phyloP scores from a whole-genome alignment of 2,113 vertebrate species.

The Pyrgilauda ruficollis region DNA sequence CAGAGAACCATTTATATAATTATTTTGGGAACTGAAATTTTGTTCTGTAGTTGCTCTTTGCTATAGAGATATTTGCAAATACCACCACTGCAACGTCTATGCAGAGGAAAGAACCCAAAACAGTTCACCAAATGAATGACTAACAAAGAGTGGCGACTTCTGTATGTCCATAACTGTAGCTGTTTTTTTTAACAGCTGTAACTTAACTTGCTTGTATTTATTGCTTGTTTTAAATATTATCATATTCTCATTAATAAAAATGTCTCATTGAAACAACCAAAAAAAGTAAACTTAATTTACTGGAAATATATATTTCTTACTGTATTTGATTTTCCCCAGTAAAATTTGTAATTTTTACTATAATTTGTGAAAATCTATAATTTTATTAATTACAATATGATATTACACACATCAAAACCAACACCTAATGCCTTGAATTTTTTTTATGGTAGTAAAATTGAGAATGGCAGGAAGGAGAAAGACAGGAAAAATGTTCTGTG shows the following conservation, averaged over 20 bases:
- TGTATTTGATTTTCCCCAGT: neutral
- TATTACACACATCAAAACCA: neutral
- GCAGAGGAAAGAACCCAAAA: neutral
- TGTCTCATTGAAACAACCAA: neutral
- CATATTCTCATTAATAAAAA: slow-evolving; percentile 3
- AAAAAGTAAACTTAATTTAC: neutral
- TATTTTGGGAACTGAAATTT: neutral
- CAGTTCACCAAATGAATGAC: neutral
- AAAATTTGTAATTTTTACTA: neutral
- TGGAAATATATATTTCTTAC: neutral
- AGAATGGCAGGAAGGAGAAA: neutral
- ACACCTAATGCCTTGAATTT: neutral
- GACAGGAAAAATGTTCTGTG: neutral
- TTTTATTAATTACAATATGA: neutral
- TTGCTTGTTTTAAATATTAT: neutral
- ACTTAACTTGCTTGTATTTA: neutral
- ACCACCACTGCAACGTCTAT: neutral
- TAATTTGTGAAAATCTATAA: neutral
- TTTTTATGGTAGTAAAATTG: neutral
- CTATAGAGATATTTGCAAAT: neutral
- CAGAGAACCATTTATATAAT: neutral
- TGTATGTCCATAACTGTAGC: neutral
- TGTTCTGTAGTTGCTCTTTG: neutral
- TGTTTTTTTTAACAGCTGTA: neutral
- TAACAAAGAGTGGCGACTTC: neutral